phyloP scores from a whole-genome alignment of 2,113 vertebrate genomes.

The Cyprinodon tularosa region DNA sequence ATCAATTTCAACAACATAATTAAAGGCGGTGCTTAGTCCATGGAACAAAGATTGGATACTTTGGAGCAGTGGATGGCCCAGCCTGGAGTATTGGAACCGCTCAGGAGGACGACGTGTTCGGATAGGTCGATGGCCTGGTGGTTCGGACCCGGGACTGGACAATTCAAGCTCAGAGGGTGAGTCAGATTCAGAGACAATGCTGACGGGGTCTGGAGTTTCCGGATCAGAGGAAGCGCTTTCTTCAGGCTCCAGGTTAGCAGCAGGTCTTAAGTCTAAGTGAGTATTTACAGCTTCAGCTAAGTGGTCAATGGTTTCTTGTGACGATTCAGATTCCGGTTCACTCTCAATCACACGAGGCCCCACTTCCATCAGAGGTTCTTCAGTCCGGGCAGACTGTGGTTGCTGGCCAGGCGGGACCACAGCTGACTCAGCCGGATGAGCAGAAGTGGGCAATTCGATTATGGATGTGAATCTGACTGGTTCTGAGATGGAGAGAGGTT shows the following conservation, averaged over 20 bases:
- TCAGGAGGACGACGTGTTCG: neutral
- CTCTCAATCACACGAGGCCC: no score
- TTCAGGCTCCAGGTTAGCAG: neutral
- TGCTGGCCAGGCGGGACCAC: no score
- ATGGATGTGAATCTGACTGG: accelerated
- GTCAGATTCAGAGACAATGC: neutral
- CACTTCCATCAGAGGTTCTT: no score
- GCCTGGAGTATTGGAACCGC: neutral
- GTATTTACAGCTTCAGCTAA: no score
- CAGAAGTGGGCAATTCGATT: no score
- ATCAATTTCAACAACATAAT: neutral
- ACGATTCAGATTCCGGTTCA: no score
- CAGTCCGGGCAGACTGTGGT: no score
- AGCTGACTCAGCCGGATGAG: no score
- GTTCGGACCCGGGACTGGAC: neutral
- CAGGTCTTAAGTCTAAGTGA: no score
- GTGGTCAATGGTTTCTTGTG: no score
- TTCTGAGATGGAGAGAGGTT: accelerated
- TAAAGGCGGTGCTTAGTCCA: neutral
- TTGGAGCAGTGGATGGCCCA: neutral
- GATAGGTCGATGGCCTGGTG: neutral
- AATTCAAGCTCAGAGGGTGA: neutral
- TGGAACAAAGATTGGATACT: neutral
- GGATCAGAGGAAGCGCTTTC: neutral
- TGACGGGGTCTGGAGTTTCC: neutral